These are phyloP conservation scores for Porphyrio hochstetteri DNA, from an alignment of 2,113 vertebrate genomes.

Conservation along the genomic window DNA sequence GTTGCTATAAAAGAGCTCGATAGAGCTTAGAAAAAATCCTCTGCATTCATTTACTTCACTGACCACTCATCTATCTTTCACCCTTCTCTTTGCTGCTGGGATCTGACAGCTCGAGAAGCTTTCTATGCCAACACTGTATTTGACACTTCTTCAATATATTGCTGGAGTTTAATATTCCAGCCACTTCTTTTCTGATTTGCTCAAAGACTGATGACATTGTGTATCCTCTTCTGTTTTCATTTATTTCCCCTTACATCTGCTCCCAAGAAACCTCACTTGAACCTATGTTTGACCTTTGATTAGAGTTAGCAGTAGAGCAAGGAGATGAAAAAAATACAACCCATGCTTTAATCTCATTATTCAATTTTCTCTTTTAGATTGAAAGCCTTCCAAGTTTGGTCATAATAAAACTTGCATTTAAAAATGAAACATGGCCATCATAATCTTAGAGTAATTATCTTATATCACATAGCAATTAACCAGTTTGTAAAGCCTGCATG, in stretches of 20 bases:
- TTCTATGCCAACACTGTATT: neutral
- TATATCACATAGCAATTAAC: neutral
- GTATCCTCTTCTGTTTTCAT: neutral
- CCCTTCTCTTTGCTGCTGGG: neutral
- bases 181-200: neutral
- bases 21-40: neutral
- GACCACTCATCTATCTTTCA: neutral
- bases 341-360: neutral
- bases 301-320: neutral
- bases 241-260: neutral
- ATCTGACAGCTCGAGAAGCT: neutral
- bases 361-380: neutral
- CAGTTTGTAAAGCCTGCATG: neutral
- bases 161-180: conserved; percentile 15
- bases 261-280: neutral
- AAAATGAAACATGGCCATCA: conserved; percentile 4
- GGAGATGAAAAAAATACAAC: neutral
- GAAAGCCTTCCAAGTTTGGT: neutral
- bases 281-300: neutral
- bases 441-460: neutral
- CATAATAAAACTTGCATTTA: neutral
- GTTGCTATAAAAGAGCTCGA: neutral
- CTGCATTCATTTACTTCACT: neutral
- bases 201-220: neutral
- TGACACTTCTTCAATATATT: neutral